These are phyloP conservation scores for Amazona vittata DNA, from an alignment of 2,113 vertebrate species.

Conservation along the genomic window DNA sequence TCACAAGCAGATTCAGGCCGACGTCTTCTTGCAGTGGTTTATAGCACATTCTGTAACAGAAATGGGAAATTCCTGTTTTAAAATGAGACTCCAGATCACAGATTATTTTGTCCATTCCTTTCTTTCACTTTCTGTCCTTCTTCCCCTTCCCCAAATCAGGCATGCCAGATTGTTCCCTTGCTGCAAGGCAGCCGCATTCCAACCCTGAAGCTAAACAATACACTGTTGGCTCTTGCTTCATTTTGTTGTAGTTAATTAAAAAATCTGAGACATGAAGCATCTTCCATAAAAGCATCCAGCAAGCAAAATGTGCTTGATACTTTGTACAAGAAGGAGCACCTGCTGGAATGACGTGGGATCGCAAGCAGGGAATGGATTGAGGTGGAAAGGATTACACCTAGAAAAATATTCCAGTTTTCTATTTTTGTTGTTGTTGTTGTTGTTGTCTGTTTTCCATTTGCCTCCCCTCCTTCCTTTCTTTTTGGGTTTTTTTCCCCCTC, in stretches of 20 bases:
- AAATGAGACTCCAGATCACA: not conserved
- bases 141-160: not conserved
- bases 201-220: not conserved
- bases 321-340: not conserved
- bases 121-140: not conserved
- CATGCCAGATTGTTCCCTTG: not conserved
- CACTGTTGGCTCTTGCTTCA: not conserved
- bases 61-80: not conserved
- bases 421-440: not conserved
- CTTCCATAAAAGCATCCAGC: not conserved
- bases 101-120: not conserved
- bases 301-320: not conserved
- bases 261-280: not conserved
- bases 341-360: not conserved
- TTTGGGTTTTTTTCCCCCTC: not conserved
- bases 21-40: not conserved
- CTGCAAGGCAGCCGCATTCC: not conserved
- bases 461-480: accelerated
- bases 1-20: not conserved
- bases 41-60: not conserved
- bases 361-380: not conserved
- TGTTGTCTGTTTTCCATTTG: not conserved
- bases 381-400: not conserved
- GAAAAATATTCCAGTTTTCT: not conserved
- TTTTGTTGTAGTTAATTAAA: not conserved